Conservation (phyloP, 1,140 invertebrate species). For the Drosophila aff. region DNA sequence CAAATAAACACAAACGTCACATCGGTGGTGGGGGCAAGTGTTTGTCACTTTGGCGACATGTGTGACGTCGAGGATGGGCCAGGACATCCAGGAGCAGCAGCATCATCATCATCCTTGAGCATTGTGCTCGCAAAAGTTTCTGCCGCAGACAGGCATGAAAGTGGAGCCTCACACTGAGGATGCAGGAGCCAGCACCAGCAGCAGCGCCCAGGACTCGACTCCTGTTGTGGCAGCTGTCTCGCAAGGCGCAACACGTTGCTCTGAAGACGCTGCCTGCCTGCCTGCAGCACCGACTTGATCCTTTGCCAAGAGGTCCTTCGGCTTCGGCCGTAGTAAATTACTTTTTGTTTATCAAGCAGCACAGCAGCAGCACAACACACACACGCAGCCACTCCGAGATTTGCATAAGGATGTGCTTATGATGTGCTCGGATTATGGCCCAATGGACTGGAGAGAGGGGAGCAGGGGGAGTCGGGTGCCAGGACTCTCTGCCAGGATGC, state of each 20-base stretch:
- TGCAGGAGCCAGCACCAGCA: conserved; percentile 1
- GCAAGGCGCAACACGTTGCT: conserved; percentile 78
- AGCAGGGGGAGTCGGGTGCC: neutral
- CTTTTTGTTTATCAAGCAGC: conserved; percentile 80
- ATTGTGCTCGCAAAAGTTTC: conserved; percentile 17
- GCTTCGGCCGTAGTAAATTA: conserved; percentile 68
- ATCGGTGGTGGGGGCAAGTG: conserved; percentile 18
- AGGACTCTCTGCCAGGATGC: conserved; percentile 10
- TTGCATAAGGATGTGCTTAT: conserved; percentile 83
- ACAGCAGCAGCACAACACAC: conserved; percentile 13
- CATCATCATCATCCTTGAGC: conserved; percentile 16
- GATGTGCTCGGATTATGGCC: conserved; percentile 77
- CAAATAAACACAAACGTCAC: conserved; percentile 80
- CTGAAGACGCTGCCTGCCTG: conserved; percentile 64
- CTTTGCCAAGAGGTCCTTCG: conserved; percentile 34
- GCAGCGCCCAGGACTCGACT: conserved; percentile 9
- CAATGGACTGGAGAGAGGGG: conserved; percentile 58
- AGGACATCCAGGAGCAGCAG: conserved; percentile 15
- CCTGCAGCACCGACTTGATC: conserved; percentile 21
- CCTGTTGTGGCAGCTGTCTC: conserved; percentile 43
- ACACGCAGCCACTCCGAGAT: conserved; percentile 50
- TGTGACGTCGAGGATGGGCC: conserved; percentile 53
- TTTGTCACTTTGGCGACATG: conserved; percentile 70
- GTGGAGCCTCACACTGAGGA: neutral
- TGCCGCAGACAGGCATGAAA: conserved; percentile 45